phyloP scores from a whole-genome alignment of 2,113 vertebrate genomes.

The Archocentrus centrarchus region DNA sequence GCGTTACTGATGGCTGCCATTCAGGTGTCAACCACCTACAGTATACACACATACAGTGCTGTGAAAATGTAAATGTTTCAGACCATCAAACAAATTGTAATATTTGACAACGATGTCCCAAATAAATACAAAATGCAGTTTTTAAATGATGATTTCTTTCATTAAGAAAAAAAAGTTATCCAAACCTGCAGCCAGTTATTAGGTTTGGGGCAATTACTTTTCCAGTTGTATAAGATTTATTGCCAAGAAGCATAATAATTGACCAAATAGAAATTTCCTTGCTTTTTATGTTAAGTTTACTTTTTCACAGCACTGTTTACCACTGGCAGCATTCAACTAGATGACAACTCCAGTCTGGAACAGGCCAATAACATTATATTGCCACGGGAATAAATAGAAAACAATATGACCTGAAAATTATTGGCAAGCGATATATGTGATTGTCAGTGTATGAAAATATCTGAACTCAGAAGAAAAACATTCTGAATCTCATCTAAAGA shows the following conservation, averaged over 20 bases:
- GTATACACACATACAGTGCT: not conserved
- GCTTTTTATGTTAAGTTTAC: too few relatives aligned
- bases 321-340: conserved; percentile 4
- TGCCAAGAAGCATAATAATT: too few relatives aligned
- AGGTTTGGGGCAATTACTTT: too few relatives aligned
- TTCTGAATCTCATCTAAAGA: too few relatives aligned
- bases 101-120: too few relatives aligned
- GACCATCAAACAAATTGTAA: not conserved
- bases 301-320: not conserved
- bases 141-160: too few relatives aligned
- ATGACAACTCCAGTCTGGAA: conserved; percentile 29
- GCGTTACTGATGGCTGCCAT: conserved; percentile 21
- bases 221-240: too few relatives aligned
- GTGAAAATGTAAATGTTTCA: not conserved
- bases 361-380: not conserved
- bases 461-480: not conserved
- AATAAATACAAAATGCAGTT: too few relatives aligned
- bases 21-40: conserved; percentile 1
- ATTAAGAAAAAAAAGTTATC: too few relatives aligned
- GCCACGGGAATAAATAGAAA: not conserved
- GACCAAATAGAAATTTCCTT: too few relatives aligned
- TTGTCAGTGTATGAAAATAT: not conserved
- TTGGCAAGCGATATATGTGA: not conserved
- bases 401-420: conserved; percentile 18
- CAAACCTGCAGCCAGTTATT: too few relatives aligned